Conservation (phyloP, 2,797 vertebrate genomes). For the Staurois parvus region DNA sequence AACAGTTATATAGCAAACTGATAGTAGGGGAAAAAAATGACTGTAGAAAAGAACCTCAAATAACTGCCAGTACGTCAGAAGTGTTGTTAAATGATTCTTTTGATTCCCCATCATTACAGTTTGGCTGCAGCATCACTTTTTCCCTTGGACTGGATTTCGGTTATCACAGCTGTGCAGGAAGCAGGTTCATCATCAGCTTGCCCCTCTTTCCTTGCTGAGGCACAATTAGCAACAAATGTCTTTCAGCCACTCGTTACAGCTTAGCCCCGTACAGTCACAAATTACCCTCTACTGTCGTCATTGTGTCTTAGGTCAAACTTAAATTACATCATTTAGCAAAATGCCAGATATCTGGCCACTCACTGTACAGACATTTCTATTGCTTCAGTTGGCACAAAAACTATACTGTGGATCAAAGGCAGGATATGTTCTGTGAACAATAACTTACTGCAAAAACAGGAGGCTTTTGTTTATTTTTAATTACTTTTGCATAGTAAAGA, state of each 20-base stretch:
- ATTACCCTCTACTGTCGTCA: slow-evolving; percentile 8
- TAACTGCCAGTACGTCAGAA: neutral
- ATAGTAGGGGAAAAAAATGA: neutral
- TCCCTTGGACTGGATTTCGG: neutral
- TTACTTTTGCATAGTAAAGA: neutral
- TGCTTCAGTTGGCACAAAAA: slow-evolving; percentile 9
- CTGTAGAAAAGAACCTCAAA: neutral
- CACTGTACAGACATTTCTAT: slow-evolving; percentile 35
- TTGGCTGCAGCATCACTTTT: slow-evolving; percentile 1
- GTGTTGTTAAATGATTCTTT: neutral
- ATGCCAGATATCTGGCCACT: slow-evolving; percentile 35
- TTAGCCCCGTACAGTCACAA: slow-evolving; percentile 10
- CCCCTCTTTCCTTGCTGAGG: neutral
- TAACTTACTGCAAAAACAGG: neutral
- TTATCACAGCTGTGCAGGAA: slow-evolving; percentile 50
- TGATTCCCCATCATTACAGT: neutral
- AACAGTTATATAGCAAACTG: neutral
- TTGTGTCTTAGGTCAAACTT: slow-evolving; percentile 23
- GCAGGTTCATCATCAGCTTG: slow-evolving; percentile 7
- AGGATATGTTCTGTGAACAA: slow-evolving; percentile 4
- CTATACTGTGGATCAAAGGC: neutral
- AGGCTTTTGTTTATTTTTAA: neutral
- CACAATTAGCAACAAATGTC: slow-evolving; percentile 30
- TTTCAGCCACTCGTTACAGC: slow-evolving; percentile 17
- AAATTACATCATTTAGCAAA: slow-evolving; percentile 23